Conservation (phyloP, 2,797 vertebrate species). For the Spea hammondii region DNA sequence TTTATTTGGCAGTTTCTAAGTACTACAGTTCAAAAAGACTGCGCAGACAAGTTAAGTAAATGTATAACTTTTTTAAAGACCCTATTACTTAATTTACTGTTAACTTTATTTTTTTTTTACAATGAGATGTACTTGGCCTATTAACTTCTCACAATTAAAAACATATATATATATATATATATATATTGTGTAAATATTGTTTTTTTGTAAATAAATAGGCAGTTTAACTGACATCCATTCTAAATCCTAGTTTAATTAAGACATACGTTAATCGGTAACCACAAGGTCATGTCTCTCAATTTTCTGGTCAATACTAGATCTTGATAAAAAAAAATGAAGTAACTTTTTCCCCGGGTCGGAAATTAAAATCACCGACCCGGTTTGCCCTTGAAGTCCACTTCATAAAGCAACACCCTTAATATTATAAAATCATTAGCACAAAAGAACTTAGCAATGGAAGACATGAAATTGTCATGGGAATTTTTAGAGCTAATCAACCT, state of each 20-base stretch:
- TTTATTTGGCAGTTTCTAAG: too few species aligned
- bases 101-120: too few species aligned
- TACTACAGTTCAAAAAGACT: too few species aligned
- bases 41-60: too few species aligned
- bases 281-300: slow-evolving; percentile 30
- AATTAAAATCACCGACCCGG: not conserved
- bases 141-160: too few species aligned
- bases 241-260: not conserved
- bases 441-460: not conserved
- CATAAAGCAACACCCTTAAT: slow-evolving; percentile 8
- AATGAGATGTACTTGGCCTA: too few species aligned
- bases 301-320: slow-evolving; percentile 18
- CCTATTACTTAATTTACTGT: too few species aligned
- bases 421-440: slow-evolving; percentile 24
- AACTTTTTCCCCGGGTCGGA: slow-evolving; percentile 24
- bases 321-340: slow-evolving; percentile 9
- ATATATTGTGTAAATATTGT: too few species aligned
- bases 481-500: slow-evolving; percentile 19
- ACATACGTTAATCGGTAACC: slow-evolving; percentile 21
- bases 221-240: slow-evolving; percentile 6
- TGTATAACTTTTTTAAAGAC: too few species aligned
- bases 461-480: slow-evolving; percentile 15
- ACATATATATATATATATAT: too few species aligned
- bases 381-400: not conserved
- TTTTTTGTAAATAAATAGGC: too few species aligned